These are phyloP conservation scores for Romanogobio albipinnatus DNA, from an alignment of 2,113 vertebrate genomes.

Conservation along the genomic window DNA sequence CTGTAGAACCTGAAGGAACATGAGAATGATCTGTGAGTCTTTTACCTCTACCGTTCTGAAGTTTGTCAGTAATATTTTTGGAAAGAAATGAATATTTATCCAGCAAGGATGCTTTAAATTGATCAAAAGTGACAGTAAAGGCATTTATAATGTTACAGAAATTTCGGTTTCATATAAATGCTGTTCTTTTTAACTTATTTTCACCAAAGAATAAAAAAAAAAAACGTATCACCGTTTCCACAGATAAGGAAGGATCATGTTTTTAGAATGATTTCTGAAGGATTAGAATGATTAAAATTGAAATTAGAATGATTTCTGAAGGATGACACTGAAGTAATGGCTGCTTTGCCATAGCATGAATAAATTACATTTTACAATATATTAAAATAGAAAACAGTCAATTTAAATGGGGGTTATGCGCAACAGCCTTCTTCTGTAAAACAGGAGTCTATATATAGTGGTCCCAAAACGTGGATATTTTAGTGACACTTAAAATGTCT, in stretches of 20 bases:
- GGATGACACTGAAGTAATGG: background rate
- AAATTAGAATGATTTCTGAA: background rate
- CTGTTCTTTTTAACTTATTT: background rate
- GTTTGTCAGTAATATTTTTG: background rate
- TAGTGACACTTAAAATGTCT: background rate
- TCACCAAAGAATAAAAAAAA: background rate
- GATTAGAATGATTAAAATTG: background rate
- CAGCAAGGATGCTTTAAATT: background rate
- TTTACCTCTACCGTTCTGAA: background rate
- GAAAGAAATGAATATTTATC: background rate
- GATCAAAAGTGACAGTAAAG: background rate
- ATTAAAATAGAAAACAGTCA: background rate
- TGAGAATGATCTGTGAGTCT: slow-evolving; percentile 1
- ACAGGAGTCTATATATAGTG: background rate
- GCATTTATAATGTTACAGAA: background rate
- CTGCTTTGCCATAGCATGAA: background rate
- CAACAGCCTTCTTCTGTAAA: no score
- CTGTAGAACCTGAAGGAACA: background rate
- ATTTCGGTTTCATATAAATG: background rate
- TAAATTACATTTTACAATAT: background rate
- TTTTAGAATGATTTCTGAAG: background rate
- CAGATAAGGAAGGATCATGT: no score
- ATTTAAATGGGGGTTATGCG: background rate
- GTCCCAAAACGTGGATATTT: background rate
- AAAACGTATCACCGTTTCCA: no score